Evolutionary conservation across 2,797 vertebrate genomes (phyloP).

Genomic region (Lagocephalus sceleratus): DNA sequence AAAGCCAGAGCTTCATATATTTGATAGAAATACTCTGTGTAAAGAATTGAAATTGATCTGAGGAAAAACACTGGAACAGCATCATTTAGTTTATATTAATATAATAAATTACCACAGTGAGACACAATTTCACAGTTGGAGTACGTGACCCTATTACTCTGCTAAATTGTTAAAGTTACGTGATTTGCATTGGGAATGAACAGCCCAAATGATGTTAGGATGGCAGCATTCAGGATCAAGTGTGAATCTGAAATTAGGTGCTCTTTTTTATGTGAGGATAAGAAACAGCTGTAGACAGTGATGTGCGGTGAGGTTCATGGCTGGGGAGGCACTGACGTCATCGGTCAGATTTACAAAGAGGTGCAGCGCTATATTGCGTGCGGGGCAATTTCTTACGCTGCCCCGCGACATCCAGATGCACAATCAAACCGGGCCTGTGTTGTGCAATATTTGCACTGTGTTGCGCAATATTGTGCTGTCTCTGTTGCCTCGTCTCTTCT

Average conservation of each 20-base stretch:
- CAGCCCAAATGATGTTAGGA: neutral
- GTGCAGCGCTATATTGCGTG: too few species aligned
- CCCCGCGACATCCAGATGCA: too few species aligned
- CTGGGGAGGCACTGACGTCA: too few species aligned
- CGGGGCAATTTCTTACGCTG: too few species aligned
- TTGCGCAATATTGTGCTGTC: too few species aligned
- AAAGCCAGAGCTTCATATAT: neutral
- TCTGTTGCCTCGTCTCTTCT: too few species aligned
- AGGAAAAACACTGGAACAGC: conserved; percentile 16
- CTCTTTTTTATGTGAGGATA: neutral
- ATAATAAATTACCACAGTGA: conserved; percentile 23
- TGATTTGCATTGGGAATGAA: conserved; percentile 16
- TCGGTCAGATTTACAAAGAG: too few species aligned
- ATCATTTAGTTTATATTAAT: conserved; percentile 32
- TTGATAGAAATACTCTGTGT: conserved; percentile 4
- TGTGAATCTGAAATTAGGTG: neutral
- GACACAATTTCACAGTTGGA: conserved; percentile 33
- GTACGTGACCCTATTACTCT: conserved; percentile 16
- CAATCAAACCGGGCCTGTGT: too few species aligned
- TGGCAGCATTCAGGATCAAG: too few species aligned
- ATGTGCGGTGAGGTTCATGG: too few species aligned
- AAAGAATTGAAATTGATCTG: conserved; percentile 26
- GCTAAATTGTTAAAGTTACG: conserved; percentile 24
- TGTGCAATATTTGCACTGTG: too few species aligned
- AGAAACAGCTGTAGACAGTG: too few species aligned